Evolutionary conservation across 2,113 vertebrate species (phyloP), one percentile per base, ranked within the genome.

Genomic region (Gila orcuttii): DNA sequence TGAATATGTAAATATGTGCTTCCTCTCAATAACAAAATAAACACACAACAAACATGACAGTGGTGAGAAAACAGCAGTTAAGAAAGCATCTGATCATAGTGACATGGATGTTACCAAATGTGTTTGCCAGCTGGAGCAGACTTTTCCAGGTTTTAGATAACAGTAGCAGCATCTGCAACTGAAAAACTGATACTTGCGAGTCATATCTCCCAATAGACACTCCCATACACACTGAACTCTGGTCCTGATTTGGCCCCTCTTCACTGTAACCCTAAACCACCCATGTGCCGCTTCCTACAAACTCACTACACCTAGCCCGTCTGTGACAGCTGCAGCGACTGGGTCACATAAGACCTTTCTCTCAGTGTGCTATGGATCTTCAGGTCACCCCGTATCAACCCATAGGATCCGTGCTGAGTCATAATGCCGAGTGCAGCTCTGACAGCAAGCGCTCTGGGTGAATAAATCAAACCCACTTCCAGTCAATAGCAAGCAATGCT

Each of bases 271-370:
- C 50, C 23, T 45, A 82, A 21, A 57, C 80, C 79, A 52, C 73
- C 19, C 76, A 23, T 52, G 17, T 47, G 59, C 31, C n/a, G 31
- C 17, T 86, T 31, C 42, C 52, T 45, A 39, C 33, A 19, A 3
- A 69, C 59, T 21, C 50, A 13, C 52, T 68, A 36, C 45, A 74
- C 50, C 28, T 8, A 47, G n/a, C n/a, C 36, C 15, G 66, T 79
- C 47, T 79, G 45, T 73, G 89, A 87, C 93, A 93, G 92, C 91
- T 94, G 90, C 91, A 86, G 75, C 66, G 84, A 82, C 68, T 75
- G 52, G 78, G 77, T 89, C 85, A 83, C 25, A 59, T 88, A 82
- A 83, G 81, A 21, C 71, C 11, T 45, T 50, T n/a, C 15, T 28
- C 33, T 45, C 55, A 7, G 42, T 78, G 82, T 59, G 42, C 89